Conservation (phyloP, 2,113 vertebrate species). For the Coptodon bakossiorum region DNA sequence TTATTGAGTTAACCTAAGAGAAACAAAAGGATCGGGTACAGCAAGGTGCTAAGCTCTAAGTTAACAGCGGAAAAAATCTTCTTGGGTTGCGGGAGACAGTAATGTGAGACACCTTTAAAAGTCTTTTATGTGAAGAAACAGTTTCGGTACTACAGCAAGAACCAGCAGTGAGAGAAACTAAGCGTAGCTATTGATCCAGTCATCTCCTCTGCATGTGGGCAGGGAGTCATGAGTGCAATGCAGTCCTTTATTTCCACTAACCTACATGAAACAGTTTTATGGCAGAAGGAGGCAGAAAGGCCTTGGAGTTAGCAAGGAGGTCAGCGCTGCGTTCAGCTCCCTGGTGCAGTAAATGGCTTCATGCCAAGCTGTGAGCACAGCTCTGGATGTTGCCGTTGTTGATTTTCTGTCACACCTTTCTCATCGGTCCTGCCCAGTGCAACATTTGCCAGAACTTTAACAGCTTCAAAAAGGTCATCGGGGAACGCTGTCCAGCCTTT, state of each 20-base stretch:
- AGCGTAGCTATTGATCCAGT: conserved; percentile 39
- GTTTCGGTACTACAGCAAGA: not conserved
- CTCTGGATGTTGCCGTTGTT: conserved; percentile 6
- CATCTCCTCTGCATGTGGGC: conserved; percentile 39
- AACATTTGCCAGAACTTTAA: conserved; percentile 30
- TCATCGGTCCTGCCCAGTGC: not conserved
- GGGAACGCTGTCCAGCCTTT: conserved; percentile 3
- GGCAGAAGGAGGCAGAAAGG: conserved; percentile 26
- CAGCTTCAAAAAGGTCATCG: not conserved
- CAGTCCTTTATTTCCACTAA: conserved; percentile 47
- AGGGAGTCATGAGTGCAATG: conserved; percentile 23
- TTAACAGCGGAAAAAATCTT: not conserved
- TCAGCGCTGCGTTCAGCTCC: conserved; percentile 41
- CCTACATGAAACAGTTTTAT: conserved; percentile 39
- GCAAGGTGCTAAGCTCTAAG: not conserved
- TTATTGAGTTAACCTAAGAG: not conserved
- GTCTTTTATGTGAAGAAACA: not conserved
- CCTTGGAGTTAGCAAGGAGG: conserved; percentile 32
- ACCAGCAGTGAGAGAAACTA: not conserved
- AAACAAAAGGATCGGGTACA: not conserved
- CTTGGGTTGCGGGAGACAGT: not conserved
- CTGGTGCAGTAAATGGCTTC: conserved; percentile 43
- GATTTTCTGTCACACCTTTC: conserved; percentile 49
- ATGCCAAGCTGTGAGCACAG: conserved; percentile 15
- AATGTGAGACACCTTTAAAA: not conserved